phyloP scores from a whole-genome alignment of 2,888 invertebrate species.

The Caenorhabditis sp. region DNA sequence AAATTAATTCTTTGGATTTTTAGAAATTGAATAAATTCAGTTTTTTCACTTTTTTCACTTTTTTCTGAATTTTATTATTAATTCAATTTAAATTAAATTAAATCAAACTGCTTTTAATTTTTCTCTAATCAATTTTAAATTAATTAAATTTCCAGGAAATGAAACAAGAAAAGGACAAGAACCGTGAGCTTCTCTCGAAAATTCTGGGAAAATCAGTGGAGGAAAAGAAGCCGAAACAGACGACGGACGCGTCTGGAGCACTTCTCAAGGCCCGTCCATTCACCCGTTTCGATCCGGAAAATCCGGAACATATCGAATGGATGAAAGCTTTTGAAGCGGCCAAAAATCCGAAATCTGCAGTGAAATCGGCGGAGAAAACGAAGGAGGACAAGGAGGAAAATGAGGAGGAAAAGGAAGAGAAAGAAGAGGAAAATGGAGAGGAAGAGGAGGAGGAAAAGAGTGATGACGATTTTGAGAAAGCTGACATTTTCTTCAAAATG shows the following conservation, averaged over 20 bases:
- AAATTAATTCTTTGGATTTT: not conserved
- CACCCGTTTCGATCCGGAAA: slow-evolving; percentile 75
- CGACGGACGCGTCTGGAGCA: slow-evolving; percentile 37
- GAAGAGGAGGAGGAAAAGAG: slow-evolving; percentile 26
- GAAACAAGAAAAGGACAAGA: slow-evolving; percentile 69
- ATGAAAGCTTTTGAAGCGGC: slow-evolving; percentile 66
- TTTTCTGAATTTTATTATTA: not conserved
- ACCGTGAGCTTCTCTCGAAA: slow-evolving; percentile 71
- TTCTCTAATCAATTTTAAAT: too few species aligned
- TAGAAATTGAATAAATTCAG: not conserved
- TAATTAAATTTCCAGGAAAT: slow-evolving; percentile 65
- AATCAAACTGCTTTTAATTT: too few species aligned
- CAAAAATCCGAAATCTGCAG: slow-evolving; percentile 41
- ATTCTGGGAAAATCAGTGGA: slow-evolving; percentile 71
- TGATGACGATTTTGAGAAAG: slow-evolving; percentile 42
- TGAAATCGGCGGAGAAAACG: slow-evolving; percentile 10
- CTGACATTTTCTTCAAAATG: slow-evolving; percentile 68
- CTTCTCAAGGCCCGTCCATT: slow-evolving; percentile 59
- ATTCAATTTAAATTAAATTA: not conserved
- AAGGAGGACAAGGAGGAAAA: slow-evolving; percentile 22
- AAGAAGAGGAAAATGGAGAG: slow-evolving; percentile 13
- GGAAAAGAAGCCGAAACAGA: slow-evolving; percentile 62
- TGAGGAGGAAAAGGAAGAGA: slow-evolving; percentile 14
- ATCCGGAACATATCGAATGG: slow-evolving; percentile 76
- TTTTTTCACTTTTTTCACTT: too few species aligned